Evolutionary conservation across 2,888 invertebrate species (phyloP).

Genomic region (Drosophila villosipedis): DNA sequence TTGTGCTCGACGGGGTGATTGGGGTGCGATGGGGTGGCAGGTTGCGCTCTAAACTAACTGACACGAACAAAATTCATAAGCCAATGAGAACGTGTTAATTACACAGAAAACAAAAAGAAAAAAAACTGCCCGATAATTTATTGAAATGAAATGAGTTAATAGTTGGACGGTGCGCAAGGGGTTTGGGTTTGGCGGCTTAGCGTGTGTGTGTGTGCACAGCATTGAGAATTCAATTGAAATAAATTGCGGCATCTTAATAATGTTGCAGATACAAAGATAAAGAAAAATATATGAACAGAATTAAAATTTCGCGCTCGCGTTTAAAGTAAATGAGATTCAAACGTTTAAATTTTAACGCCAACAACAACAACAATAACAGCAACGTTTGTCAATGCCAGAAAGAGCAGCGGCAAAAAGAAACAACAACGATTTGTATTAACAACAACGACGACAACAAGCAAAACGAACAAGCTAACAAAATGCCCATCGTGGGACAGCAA

Average conservation of each 20-base stretch:
- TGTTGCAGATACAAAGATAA: conserved; percentile 53
- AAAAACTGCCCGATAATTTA: conserved; percentile 58
- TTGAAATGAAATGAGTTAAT: conserved; percentile 44
- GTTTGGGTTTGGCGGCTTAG: conserved; percentile 27
- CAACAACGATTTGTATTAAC: conserved; percentile 41
- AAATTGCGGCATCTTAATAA: conserved; percentile 40
- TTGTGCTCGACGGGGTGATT: conserved; percentile 1
- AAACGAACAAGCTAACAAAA: conserved; percentile 72
- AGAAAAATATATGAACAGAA: conserved; percentile 49
- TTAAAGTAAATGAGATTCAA: conserved; percentile 71
- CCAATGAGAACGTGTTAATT: conserved; percentile 77
- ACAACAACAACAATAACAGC: conserved; percentile 22
- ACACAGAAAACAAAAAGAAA: conserved; percentile 21
- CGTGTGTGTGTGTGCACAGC: conserved; percentile 66
- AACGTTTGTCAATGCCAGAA: conserved; percentile 30
- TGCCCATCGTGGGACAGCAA: conserved; percentile 84
- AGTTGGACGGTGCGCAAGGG: neutral
- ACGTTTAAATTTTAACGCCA: conserved; percentile 74
- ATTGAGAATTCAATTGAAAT: conserved; percentile 61
- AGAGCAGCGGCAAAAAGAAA: conserved; percentile 3
- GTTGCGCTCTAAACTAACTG: conserved; percentile 14
- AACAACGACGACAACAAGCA: conserved; percentile 46
- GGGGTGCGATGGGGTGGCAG: conserved; percentile 4
- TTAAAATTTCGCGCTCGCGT: conserved; percentile 65
- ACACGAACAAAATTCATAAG: conserved; percentile 51